Conservation (phyloP, 2,113 vertebrate genomes). For the Phodopus roborovskii region DNA sequence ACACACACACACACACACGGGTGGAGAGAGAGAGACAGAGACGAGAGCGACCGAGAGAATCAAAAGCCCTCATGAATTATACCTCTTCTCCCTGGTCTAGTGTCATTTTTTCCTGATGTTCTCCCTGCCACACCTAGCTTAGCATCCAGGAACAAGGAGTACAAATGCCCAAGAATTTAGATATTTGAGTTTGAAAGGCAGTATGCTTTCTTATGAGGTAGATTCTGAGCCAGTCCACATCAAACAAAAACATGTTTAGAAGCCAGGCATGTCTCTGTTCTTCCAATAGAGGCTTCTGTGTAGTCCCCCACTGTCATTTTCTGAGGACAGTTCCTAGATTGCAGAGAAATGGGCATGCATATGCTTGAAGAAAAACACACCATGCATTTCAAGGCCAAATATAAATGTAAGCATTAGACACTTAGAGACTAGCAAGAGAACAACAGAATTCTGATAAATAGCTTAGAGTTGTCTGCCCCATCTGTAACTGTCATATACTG, state of each 20-base stretch:
- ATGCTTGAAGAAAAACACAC: background rate
- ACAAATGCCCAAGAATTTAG: rapidly evolving
- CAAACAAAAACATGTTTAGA: background rate
- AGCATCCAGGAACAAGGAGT: background rate
- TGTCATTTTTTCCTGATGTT: background rate
- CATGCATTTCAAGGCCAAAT: background rate
- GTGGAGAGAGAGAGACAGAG: background rate
- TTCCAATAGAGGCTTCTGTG: background rate
- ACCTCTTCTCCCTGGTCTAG: background rate
- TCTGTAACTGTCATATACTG: background rate
- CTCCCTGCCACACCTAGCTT: background rate
- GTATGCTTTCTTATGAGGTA: background rate
- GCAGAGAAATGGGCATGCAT: background rate
- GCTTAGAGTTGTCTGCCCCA: conserved; percentile 2
- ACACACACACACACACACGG: background rate
- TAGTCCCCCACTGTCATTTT: background rate
- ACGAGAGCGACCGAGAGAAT: background rate
- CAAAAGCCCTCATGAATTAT: background rate
- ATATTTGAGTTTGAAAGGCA: background rate
- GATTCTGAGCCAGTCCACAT: background rate
- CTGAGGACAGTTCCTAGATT: conserved; percentile 10
- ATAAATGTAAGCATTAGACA: background rate
- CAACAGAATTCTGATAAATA: conserved; percentile 45
- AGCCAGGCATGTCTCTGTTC: background rate
- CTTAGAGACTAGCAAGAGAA: conserved; percentile 49